Evolutionary conservation across 2,113 vertebrate genomes (phyloP), one percentile per base, ranked within the genome.

Genomic region (Platycercus adscitus): DNA sequence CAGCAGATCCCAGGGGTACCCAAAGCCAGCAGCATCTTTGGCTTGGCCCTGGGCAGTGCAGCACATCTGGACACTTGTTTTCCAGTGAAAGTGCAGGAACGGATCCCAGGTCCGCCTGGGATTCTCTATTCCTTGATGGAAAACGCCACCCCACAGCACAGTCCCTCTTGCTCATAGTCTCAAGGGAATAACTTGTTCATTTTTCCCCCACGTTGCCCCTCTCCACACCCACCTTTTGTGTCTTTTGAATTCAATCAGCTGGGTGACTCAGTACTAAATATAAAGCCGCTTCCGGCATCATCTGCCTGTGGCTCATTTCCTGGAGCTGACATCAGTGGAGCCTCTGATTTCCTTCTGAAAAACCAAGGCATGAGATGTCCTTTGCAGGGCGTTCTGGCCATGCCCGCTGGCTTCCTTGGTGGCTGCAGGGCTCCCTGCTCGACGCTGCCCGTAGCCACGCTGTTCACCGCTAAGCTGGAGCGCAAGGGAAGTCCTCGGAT

Each of bases 211-310:
- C 0, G 8, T 83, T 16, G 39, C 47, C 91, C 49, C 56, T 81
- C 47, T 88, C 91, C 86, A 75, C 91, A 91, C 86, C 88, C 95
- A 95, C 72, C 72, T 89, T 91, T 96, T 96, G 72, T 92, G 86
- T 50, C 65, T 92, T 88, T 75, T 2, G 8, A 55, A 91, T 96
- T 92, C 86, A 97, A 93, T 96, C 68, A 95, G 66, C 43, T 73
- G 88, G 49, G 91, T 97, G 95, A 96, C 80, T 96, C 95, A 95
- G 86, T 84, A 84, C 95, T 96, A 95, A 97, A 92, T 96, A 94
- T 93, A 96, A 97, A 93, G 77, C 60, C 76, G 89, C 65, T 97
- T 92, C 93, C 47, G 61, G 91, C 86, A 86, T 95, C 94, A 76
- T 97, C 93, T 93, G 86, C 93, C 35, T 81, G 93, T 84, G 94